These are phyloP conservation scores for Nomada flava DNA, from an alignment of 2,888 invertebrate genomes.

Conservation along the genomic window DNA sequence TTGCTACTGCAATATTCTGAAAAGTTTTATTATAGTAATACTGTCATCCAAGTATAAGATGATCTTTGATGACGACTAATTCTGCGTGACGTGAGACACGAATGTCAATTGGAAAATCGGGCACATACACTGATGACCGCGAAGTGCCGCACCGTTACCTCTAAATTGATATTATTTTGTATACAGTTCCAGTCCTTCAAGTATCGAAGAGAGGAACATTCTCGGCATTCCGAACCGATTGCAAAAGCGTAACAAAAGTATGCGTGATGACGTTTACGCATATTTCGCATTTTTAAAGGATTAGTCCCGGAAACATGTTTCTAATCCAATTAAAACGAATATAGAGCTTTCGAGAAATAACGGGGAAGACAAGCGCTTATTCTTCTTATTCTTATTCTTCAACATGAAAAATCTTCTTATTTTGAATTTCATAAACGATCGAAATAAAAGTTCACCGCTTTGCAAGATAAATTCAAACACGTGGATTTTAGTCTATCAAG, in stretches of 20 bases:
- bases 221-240: constrained; percentile 23
- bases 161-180: constrained; percentile 62
- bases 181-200: constrained; percentile 49
- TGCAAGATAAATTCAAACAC: no score
- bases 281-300: neutral
- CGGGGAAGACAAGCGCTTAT: no score
- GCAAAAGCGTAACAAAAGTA: constrained; percentile 20
- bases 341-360: no score
- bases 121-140: constrained; percentile 74
- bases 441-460: no score
- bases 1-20: neutral
- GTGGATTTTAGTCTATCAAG: no score
- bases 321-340: no score
- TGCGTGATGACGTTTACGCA: constrained; percentile 7
- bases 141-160: constrained; percentile 50
- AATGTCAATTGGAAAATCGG: constrained; percentile 82
- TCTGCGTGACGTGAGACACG: constrained; percentile 57
- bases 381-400: no score
- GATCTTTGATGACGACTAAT: constrained; percentile 52
- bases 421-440: no score
- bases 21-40: neutral
- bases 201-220: constrained; percentile 45
- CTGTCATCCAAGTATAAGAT: constrained; percentile 7
- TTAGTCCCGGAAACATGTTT: no score
- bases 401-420: no score